Conservation (phyloP, 2,113 vertebrate genomes). For the Hippocampus abdominalis region DNA sequence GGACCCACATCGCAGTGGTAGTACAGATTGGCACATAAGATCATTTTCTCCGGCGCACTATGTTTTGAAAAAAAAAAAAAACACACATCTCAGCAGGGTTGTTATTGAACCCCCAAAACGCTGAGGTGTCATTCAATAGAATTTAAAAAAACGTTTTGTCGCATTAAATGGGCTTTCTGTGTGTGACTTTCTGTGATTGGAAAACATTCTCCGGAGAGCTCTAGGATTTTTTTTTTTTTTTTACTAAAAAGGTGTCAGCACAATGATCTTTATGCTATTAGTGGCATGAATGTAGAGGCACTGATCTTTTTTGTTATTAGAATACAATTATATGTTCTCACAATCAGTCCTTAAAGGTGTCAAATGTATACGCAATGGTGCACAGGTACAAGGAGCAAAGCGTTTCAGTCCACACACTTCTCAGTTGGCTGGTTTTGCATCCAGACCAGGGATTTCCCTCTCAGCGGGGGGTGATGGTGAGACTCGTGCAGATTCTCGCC, state of each 20-base stretch:
- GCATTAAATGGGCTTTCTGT: not conserved
- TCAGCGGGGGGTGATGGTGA: slow-evolving; percentile 34
- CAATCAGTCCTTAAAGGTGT: not conserved
- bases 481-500: slow-evolving; percentile 44
- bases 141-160: not conserved
- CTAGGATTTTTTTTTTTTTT: not conserved
- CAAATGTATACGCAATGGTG: slow-evolving; percentile 10
- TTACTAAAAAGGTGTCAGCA: not conserved
- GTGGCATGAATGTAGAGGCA: not conserved
- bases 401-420: slow-evolving; percentile 12
- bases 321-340: not conserved
- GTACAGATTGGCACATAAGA: not conserved
- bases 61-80: not conserved
- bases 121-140: not conserved
- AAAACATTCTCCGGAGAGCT: not conserved
- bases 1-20: not conserved
- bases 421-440: slow-evolving; percentile 30
- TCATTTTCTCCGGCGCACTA: not conserved
- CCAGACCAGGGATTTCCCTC: slow-evolving; percentile 53
- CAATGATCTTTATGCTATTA: not conserved
- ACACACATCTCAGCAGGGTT: not conserved
- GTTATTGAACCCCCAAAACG: not conserved
- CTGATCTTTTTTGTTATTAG: not conserved
- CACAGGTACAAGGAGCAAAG: slow-evolving; percentile 6
- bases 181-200: not conserved